Evolutionary conservation across 2,888 invertebrate species (phyloP), one percentile per base, ranked within the genome.

Genomic region (Hermaeophaga mercurialis): DNA sequence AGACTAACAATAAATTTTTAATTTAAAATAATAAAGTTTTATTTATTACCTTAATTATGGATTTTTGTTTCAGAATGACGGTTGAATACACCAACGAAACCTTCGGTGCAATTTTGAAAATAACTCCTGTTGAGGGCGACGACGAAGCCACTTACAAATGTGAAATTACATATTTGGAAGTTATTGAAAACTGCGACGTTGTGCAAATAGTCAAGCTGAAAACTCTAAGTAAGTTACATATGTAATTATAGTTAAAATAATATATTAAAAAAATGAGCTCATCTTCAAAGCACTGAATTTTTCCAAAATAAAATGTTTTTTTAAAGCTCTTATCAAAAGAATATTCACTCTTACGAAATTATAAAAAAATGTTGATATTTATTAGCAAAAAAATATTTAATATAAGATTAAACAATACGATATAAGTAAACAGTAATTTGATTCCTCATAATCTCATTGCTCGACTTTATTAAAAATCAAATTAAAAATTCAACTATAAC

Each of bases 131-230:
- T 9, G 81, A 85, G 65, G 81, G 89, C 1, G 84, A 85, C 45
- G 91, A 91, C 72, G 91, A 91, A 66, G 90, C 90, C 0, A 82
- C 87, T 43, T 91, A 88, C 81, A 87, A 89, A 67, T 92, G 91
- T 70, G 91, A 91, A 77, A 88, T 90, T 72, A 91, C 90, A 0
- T 91, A 90, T 75, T 78, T 90, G 15, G 88, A 88, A 70, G 90
- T 90, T 1, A 84, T 86, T 0, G 90, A 91, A 65, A 86, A 86
- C 72, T 91, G 91, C 77, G 87, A 88, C 73, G 88, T 89, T 7
- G 88, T 90, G 18, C 91, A 91, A 75, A 87, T 89, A 73, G 87
- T 90, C 59, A 87, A 88, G 71, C 85, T 91, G 67, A 87, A 85
- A 62, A 89, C 90, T 3, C 83, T 89, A 74, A 88, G 91, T 91